Conservation (phyloP, 2,113 vertebrate species). For the Telmatochromis sp. region DNA sequence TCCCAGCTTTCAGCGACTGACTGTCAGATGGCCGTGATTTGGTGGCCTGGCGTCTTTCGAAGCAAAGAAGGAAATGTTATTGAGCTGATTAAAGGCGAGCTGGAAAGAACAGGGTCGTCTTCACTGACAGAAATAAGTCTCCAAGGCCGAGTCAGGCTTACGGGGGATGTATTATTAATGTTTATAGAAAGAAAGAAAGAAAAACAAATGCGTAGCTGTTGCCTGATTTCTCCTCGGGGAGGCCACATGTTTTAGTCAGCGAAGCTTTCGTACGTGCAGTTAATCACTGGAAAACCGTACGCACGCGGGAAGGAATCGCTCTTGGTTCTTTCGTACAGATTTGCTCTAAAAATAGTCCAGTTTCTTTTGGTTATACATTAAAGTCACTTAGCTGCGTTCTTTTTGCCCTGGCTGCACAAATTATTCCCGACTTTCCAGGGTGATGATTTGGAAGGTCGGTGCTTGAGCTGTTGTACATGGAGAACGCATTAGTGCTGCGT, state of each 20-base stretch:
- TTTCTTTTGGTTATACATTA: background rate
- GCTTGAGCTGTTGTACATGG: background rate
- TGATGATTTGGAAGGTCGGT: background rate
- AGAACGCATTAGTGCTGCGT: background rate
- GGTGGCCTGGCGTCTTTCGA: background rate
- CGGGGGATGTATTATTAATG: background rate
- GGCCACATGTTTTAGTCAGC: background rate
- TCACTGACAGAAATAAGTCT: background rate
- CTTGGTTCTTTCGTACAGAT: background rate
- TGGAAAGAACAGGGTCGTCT: background rate
- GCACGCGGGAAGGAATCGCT: conserved; percentile 40
- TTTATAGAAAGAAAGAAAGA: background rate
- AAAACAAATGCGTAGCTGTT: background rate
- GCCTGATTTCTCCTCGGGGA: background rate
- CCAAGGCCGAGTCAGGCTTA: background rate
- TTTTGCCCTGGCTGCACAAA: background rate
- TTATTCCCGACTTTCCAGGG: background rate
- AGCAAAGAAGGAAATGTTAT: background rate
- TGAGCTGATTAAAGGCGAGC: background rate
- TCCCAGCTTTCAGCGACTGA: background rate
- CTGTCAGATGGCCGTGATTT: background rate
- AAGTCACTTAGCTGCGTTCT: background rate
- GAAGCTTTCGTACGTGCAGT: background rate
- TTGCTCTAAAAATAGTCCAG: background rate
- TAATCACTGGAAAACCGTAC: conserved; percentile 5